These are phyloP conservation scores for Hoplodrina blanda DNA, from an alignment of 2,888 invertebrate species.

Conservation along the genomic window DNA sequence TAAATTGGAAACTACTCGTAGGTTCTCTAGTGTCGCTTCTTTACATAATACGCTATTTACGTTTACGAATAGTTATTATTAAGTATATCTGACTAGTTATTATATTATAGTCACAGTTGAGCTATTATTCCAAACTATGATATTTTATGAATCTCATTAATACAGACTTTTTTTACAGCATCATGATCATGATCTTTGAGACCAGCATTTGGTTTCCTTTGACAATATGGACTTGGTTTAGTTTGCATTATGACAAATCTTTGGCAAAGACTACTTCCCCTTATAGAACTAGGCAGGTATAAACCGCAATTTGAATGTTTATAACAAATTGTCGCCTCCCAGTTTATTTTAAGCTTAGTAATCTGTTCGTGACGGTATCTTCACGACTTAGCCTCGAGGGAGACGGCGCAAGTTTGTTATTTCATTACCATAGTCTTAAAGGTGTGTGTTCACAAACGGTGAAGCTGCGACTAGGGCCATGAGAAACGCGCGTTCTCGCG, in stretches of 20 bases:
- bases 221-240: background rate
- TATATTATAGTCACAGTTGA: no score
- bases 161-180: no score
- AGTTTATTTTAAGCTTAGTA: slow-evolving; percentile 65
- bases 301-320: slow-evolving; percentile 40
- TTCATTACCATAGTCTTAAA: slow-evolving; percentile 68
- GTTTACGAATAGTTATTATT: no score
- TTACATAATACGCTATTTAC: no score
- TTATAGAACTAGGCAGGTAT: slow-evolving; percentile 1
- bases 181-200: no score
- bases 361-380: slow-evolving; percentile 66
- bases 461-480: no score
- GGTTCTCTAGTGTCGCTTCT: no score
- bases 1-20: no score
- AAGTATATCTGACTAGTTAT: no score
- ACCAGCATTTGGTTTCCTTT: background rate
- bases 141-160: no score
- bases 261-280: no score
- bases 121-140: no score
- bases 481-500: background rate
- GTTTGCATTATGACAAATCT: background rate
- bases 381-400: slow-evolving; percentile 61
- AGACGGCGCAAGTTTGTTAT: slow-evolving; percentile 68
- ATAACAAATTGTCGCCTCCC: slow-evolving; percentile 55
- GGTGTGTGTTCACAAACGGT: slow-evolving; percentile 33